Evolutionary conservation across 2,797 vertebrate genomes (phyloP), one percentile per base, ranked within the genome.

Genomic region (Hylomyscus alleni): DNA sequence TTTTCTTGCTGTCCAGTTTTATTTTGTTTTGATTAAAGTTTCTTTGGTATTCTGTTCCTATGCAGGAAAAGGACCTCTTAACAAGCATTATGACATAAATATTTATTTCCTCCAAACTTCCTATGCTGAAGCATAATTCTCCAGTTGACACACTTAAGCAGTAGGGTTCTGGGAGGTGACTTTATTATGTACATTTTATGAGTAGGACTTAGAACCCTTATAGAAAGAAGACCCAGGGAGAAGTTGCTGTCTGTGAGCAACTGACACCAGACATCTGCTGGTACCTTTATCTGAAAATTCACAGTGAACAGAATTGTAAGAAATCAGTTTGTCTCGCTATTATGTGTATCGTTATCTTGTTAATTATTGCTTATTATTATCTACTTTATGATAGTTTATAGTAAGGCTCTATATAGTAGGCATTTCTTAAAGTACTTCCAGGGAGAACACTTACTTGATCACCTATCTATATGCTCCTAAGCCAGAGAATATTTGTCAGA

Each of bases 1-100:
- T 96, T 91, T 95, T 60, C 56, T 96, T 95, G 52, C 84, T 92
- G 17, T 92, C 60, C 77, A 93, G 34, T 89, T 97, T 97, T 91
- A 85, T 65, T 91, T 84, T 83, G 31, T 92, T 95, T 95, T 69
- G 40, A 95, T 67, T 91, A 62, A 95, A 31, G 89, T 96, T 94
- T 72, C 19, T 90, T 67, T 97, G 91, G 54, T 96, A 54, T 86
- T 97, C 73, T 96, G n/a, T 91, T 95, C 52, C 56, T 95, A 7
- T 86, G 83, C 34, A 95, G 76, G 50, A 83, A 72, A 90, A 54
- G 75, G 31, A 40, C 85, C 31, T 85, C 34, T 89, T 92, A 89
- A 75, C 17, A 92, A 58, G 10, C 75, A 73, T 50, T 77, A 40
- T 83, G 31, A 54, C 34, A 54, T 47, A 50, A 95, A 88, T 88